phyloP scores from a whole-genome alignment of 2,888 invertebrate species.

The Cinara cedri region DNA sequence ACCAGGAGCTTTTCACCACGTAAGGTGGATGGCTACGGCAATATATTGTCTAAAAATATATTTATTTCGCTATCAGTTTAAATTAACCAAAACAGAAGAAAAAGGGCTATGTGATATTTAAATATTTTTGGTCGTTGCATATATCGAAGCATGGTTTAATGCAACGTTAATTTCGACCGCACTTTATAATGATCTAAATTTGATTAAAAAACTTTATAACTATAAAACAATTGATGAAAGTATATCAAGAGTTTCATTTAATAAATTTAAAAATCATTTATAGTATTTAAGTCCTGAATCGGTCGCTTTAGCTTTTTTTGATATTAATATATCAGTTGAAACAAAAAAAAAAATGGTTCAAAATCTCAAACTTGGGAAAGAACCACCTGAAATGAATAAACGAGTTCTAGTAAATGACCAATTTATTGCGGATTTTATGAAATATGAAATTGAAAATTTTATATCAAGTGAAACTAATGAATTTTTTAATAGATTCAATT shows the following conservation, averaged over 20 bases:
- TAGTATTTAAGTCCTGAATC: not conserved
- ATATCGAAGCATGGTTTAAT: too few species aligned
- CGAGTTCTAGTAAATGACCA: too few species aligned
- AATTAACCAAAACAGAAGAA: not conserved
- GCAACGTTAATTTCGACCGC: too few species aligned
- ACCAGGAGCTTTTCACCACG: slow-evolving; percentile 3
- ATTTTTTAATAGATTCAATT: slow-evolving; percentile 15
- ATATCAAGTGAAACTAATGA: not conserved
- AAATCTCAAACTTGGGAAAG: too few species aligned
- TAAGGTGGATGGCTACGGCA: not conserved
- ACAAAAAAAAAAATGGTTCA: too few species aligned
- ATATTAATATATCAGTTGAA: not conserved
- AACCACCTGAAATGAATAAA: too few species aligned
- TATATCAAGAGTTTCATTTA: too few species aligned
- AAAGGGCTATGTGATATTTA: not conserved
- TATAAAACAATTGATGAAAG: too few species aligned
- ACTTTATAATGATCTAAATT: too few species aligned
- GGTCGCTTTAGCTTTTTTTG: not conserved
- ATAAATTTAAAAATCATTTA: not conserved
- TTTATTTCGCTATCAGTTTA: not conserved
- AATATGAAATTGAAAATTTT: too few species aligned
- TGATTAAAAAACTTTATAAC: too few species aligned
- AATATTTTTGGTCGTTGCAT: not conserved
- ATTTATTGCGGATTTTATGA: too few species aligned
- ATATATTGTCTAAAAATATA: slow-evolving; percentile 6